These are phyloP conservation scores for Fabriciana adippe DNA, from an alignment of 2,888 invertebrate species.

Conservation along the genomic window DNA sequence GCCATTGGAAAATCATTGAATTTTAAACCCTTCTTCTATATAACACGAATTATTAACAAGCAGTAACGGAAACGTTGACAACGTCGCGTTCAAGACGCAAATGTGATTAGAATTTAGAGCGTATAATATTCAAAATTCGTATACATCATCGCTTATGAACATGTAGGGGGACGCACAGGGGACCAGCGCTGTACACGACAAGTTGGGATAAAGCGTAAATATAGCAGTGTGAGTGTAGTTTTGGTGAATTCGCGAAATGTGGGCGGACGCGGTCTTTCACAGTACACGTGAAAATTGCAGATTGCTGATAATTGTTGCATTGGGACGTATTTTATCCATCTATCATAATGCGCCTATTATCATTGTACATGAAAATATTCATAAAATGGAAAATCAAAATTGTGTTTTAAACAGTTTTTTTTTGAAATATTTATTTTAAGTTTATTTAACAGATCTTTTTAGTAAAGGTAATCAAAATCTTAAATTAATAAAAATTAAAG, in stretches of 20 bases:
- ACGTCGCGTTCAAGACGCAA: slow-evolving; percentile 44
- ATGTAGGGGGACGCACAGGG: slow-evolving; percentile 46
- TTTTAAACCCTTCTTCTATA: slow-evolving; percentile 3
- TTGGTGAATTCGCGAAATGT: slow-evolving; percentile 68
- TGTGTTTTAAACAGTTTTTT: not conserved
- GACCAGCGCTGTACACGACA: slow-evolving; percentile 51
- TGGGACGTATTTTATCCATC: slow-evolving; percentile 23
- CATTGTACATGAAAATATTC: not conserved
- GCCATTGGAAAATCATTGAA: slow-evolving; percentile 15
- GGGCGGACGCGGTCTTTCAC: slow-evolving; percentile 61
- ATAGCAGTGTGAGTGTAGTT: slow-evolving; percentile 74
- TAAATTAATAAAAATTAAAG: too few species aligned
- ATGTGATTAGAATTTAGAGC: slow-evolving; percentile 47
- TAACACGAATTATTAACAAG: slow-evolving; percentile 14
- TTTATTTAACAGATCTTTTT: not conserved
- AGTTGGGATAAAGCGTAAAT: slow-evolving; percentile 68
- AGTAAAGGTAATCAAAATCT: not conserved
- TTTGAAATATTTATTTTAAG: not conserved
- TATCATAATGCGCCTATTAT: slow-evolving; percentile 20
- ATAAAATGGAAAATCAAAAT: not conserved
- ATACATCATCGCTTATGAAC: slow-evolving; percentile 34
- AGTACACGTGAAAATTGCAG: slow-evolving; percentile 52
- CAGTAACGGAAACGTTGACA: slow-evolving; percentile 17
- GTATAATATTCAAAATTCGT: slow-evolving; percentile 48
- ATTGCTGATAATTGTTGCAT: slow-evolving; percentile 37